Evolutionary conservation across 2,797 vertebrate species (phyloP), one percentile per base, ranked within the genome.

Genomic region (Erethizon dorsatum): DNA sequence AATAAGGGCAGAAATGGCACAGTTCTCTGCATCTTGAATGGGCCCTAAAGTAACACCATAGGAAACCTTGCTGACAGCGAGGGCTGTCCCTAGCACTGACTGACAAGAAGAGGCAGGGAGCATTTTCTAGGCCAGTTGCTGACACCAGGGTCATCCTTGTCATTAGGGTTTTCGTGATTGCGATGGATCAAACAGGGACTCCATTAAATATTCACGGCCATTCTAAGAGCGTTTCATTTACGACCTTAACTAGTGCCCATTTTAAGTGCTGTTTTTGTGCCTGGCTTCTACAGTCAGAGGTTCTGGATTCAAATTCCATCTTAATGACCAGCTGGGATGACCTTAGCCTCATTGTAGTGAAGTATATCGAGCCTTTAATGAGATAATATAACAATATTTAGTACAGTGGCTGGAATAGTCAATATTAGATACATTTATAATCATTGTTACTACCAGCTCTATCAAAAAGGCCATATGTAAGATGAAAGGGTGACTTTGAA

Each of bases 361-460:
- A 69, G 5, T 63, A 10, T 47, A 80, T 90, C 87, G 47, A 65
- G 33, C 18, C 54, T 77, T 89, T 67, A 95, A 73, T 50, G 52
- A 85, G 47, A 24, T 52, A 75, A 83, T 83, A 67, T 84, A 67
- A 93, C 93, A 94, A 45, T 61, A 61, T 37, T 65, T 79, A 91
- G 33, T n/a, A 33, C 33, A 67, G 9, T 56, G 3, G 69, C 45
- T 50, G 12, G 47, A 80, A 75, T 45, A 96, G 69, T 61, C 73
- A 84, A 22, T n/a, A 28, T 79, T 92, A 65, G n/a, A 28, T 63
- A 80, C 28, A 17, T 73, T 73, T 83, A 33, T 80, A 65, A 73
- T 78, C 47, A 56, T 79, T 82, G 37, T 87, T 63, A 15, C 24
- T 80, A 9, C 37, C 61, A 86, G 9, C 47, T 97, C 50, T 77